Evolutionary conservation across 2,113 vertebrate species (phyloP), one percentile per base, ranked within the genome.

Genomic region (Semicossyphus pulcher): DNA sequence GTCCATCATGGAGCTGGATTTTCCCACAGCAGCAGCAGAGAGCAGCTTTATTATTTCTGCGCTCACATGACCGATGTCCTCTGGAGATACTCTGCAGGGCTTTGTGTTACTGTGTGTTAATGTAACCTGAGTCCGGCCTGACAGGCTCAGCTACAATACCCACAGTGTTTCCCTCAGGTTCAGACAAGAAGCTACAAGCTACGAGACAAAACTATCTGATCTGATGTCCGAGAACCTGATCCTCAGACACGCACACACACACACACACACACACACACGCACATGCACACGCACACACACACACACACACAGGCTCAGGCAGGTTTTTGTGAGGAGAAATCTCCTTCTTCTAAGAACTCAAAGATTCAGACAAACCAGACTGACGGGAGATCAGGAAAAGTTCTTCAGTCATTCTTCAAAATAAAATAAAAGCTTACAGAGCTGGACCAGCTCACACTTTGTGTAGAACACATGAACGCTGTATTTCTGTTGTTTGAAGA

Each of bases 151-250:
- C 25, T 3, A 86, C 84, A 86, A 86, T 68, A 53, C 7, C 4
- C 45, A 10, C 84, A 69, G 23, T 86, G 84, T 86, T 69, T 51
- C 70, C 74, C 29, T 51, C 65, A 71, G 78, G 69, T 75, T 64
- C 76, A 73, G 72, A 86, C 84, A 80, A 65, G 63, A 80, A 65
- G 73, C 52, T 86, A 93, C 92, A 92, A 91, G 89, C 74, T 59
- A 16, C 21, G 8, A 80, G 70, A 93, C 92, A 92, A 92, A 89
- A 82, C 83, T 92, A 92, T 92, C 91, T 86, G 85, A 92, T 92
- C 76, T 31, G 72, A 64, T 9, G 80, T 79, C 54, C 10, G 36
- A 80, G 78, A 87, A 93, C 83, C 66, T 48, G 83, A 93, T 83
- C 65, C 42, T 7, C 4, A 16, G 3, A 14, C 47, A 28, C 0